Percentiles rank a stretch among this genome's conserved stretches.
phyloP scores from a whole-genome alignment of 2,113 vertebrate species.

The Struthio camelus region DNA sequence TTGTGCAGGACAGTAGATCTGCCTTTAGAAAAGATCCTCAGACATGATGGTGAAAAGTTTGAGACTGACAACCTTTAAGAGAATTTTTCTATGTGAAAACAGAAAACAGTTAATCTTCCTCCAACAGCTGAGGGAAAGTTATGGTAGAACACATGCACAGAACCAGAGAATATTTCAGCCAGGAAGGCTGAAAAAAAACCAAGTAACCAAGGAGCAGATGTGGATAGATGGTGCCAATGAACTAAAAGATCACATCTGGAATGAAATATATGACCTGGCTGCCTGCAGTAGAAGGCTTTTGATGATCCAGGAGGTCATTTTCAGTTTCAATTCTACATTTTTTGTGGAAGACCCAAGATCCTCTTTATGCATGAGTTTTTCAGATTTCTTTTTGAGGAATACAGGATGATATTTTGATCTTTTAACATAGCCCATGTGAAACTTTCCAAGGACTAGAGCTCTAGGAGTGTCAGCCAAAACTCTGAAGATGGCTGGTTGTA shows the following conservation, averaged over 20 bases:
- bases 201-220: neutral
- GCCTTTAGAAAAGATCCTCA: neutral
- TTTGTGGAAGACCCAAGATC: neutral
- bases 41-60: neutral
- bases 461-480: neutral
- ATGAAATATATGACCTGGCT: neutral
- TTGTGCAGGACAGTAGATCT: neutral
- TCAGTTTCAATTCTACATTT: neutral
- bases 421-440: neutral
- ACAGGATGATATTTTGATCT: neutral
- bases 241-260: neutral
- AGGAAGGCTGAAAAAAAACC: neutral
- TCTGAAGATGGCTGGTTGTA: neutral
- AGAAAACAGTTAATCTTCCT: neutral
- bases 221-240: neutral
- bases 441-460: neutral
- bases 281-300: neutral
- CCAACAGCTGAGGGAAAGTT: neutral
- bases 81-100: neutral
- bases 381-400: neutral
- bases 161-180: neutral
- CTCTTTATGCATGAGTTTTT: neutral
- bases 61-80: neutral
- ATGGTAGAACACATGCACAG: neutral
- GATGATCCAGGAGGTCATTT: neutral